Base-by-base conservation (phyloP, 2,113 vertebrate species). In the Macquaria ambigua region DNA sequence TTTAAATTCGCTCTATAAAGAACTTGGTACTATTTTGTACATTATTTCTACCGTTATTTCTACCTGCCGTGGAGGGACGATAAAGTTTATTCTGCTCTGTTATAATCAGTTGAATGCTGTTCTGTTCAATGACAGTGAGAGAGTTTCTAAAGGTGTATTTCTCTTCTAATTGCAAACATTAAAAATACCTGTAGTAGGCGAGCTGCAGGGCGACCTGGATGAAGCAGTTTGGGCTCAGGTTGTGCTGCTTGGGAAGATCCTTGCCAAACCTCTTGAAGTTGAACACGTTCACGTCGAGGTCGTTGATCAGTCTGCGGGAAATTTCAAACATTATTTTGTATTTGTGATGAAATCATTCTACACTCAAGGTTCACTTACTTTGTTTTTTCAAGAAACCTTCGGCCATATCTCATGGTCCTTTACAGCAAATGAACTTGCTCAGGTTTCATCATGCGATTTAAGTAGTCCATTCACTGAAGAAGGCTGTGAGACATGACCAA, bases 231-330 rank as follows among this genome's bases (percentile, higher is more conserved):
- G 97, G 96, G 79, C 96, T 96, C 80, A 97, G 70, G 21, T 78
- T 84, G 69, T 96, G 87, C 77, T 69, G 76, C 85, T 97, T 96
- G 10, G 95, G 94, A 73, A 97, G 94, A 1, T 95, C 93, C 68
- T 97, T 97, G 7, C 97, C 97, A 66, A 97, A 97, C 75, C 31
- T 89, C 31, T 92, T 93, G 81, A 96, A 97, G 80, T 96, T 96
- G 85, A 97, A 97, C 74, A 97, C 97, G 61, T 94, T 95, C 87
- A 97, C 96, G 43, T 97, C 96, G 61, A 97, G 94, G 87, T 97
- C 96, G 0, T 96, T 97, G 76, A 97, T 96, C 77, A 97, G 93
- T 74, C 97, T 97, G 89, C 12, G 59, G 52, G 23, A 52, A 46
- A 66, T 69, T 43, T 6, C 1, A 83, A 16, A 73, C 1, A 43